Evolutionary conservation across 2,113 vertebrate species (phyloP), one percentile per base, ranked within the genome.

Genomic region (Gambusia holbrooki): DNA sequence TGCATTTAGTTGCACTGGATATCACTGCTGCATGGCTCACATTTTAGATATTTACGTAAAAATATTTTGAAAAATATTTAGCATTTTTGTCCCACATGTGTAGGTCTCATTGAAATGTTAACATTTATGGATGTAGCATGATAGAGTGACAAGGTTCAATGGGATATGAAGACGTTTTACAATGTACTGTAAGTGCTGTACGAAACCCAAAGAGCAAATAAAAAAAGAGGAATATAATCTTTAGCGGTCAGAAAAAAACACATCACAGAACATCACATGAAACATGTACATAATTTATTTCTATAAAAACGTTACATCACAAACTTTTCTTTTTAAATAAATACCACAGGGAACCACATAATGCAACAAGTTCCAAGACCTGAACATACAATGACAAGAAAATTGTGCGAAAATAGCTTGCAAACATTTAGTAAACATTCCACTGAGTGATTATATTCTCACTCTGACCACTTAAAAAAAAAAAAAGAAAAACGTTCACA

Each of bases 251-350:
- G 14, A 29, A 77, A 78, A 37, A 35, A 27, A 85, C 62, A 63
- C 35, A 58, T 33, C n/a, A 71, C 61, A 66, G 28, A 68, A 66
- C 71, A 51, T 62, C 45, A 70, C 37, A 66, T 84, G 76, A 78
- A 84, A 89, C 74, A 92, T 90, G 87, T 84, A 84, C 60, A 90
- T 91, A 3, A 90, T 95, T 95, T 95, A 94, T 95, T 95, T 89
- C 40, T 92, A 88, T 87, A 90, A 71, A 90, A 92, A 74, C 73
- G 58, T 71, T 82, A 89, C 77, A 89, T 77, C 78, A 89, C 73
- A 88, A 71, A 82, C 51, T 81, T 67, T 77, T 37, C 35, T 66
- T 83, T 85, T 76, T 82, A 78, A 84, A 94, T 95, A 95, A 95
- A 95, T 93, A 93, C 66, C 76, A 93, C 79, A 86, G 51, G 80